Conservation (phyloP, 2,113 vertebrate genomes). For the Rattus norvegicus region GRCr8 NC_086027.1:41269501-41270000, state of each 20-base stretch:
- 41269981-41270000: neutral
- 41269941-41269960: neutral
- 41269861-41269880: neutral
- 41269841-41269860: neutral
- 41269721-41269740: neutral
- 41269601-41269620: neutral
- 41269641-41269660: neutral
- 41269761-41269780: neutral
- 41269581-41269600: neutral
- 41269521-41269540: neutral
- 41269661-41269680: neutral
- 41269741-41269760: neutral
- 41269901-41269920: neutral
- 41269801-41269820: neutral
- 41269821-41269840: neutral
- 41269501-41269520: neutral
- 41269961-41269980: neutral
- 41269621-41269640: neutral
- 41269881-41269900: neutral
- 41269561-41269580: neutral
- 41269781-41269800: neutral
- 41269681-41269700: neutral
- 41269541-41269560: neutral
- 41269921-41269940: neutral
- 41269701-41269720: neutral